phyloP scores from a whole-genome alignment of 2,888 invertebrate species.

The Cheilosia grossa region DNA sequence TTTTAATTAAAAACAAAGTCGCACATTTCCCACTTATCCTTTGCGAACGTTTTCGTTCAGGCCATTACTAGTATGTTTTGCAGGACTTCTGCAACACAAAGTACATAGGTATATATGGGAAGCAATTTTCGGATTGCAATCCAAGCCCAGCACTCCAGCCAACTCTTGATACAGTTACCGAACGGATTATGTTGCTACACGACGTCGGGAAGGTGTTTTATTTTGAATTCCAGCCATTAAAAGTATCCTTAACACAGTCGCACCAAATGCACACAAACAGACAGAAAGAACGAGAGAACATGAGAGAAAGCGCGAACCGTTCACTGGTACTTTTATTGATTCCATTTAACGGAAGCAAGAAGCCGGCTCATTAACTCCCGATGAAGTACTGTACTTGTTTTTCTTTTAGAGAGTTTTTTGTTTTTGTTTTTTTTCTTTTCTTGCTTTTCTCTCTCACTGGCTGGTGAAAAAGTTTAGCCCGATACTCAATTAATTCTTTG shows the following conservation, averaged over 20 bases:
- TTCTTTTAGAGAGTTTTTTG: constrained; percentile 8
- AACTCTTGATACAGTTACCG: constrained; percentile 30
- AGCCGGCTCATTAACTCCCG: constrained; percentile 66
- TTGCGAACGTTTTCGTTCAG: constrained; percentile 32
- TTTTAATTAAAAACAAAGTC: constrained; percentile 61
- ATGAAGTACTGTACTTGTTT: constrained; percentile 34
- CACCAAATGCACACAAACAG: constrained; percentile 14
- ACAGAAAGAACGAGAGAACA: neutral
- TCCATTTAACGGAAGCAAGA: constrained; percentile 61
- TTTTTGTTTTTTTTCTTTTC: neutral
- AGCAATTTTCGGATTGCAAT: constrained; percentile 49
- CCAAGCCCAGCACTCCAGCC: constrained; percentile 23
- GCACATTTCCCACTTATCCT: constrained; percentile 10
- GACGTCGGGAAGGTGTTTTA: constrained; percentile 15
- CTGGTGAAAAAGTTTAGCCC: constrained; percentile 25
- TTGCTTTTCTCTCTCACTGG: neutral
- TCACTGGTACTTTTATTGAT: constrained; percentile 62
- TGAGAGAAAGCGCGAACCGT: neutral
- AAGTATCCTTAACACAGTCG: constrained; percentile 21
- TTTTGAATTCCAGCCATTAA: neutral
- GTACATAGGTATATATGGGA: constrained; percentile 21
- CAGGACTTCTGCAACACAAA: constrained; percentile 41
- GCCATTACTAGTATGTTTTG: constrained; percentile 53
- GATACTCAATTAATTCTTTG: constrained; percentile 67
- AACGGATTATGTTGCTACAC: constrained; percentile 47